Evolutionary conservation across 2,113 vertebrate genomes (phyloP).

Genomic region (Typhlomys cinereus): DNA sequence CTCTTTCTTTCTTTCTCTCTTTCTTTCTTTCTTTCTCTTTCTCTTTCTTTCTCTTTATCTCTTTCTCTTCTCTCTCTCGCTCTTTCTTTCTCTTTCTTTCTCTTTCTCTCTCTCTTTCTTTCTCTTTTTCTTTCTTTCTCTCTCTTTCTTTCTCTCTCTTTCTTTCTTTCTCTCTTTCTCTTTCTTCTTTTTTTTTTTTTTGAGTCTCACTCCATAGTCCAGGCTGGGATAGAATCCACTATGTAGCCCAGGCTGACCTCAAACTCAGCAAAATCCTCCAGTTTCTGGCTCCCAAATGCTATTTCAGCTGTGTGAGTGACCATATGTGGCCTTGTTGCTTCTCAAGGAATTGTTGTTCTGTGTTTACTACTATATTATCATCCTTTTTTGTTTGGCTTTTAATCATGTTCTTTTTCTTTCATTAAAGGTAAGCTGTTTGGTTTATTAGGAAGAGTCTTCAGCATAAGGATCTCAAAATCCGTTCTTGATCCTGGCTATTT

Average conservation of each 20-base stretch:
- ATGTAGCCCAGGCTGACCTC: background rate
- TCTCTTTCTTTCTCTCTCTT: background rate
- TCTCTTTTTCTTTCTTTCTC: background rate
- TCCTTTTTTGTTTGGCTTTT: background rate
- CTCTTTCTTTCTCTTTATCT: background rate
- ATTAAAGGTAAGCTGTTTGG: slow-evolving; percentile 30
- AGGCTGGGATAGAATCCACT: background rate
- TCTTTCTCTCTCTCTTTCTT: background rate
- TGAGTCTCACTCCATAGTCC: background rate
- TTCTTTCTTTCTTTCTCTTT: background rate
- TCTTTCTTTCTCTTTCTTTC: slow-evolving; percentile 11
- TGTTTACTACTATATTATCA: background rate
- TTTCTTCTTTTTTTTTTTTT: background rate
- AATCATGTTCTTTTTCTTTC: background rate
- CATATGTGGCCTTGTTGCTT: background rate
- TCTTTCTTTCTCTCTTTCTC: background rate
- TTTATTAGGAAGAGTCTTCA: background rate
- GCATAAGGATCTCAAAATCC: background rate
- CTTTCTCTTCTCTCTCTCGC: no score
- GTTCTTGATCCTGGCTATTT: slow-evolving; percentile 1
- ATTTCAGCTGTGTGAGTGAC: background rate
- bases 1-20: background rate
- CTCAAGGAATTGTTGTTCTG: background rate
- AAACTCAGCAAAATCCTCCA: background rate
- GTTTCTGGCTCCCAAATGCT: background rate